Conservation (phyloP, 2,797 vertebrate genomes). For the Lacerta viridis region DNA sequence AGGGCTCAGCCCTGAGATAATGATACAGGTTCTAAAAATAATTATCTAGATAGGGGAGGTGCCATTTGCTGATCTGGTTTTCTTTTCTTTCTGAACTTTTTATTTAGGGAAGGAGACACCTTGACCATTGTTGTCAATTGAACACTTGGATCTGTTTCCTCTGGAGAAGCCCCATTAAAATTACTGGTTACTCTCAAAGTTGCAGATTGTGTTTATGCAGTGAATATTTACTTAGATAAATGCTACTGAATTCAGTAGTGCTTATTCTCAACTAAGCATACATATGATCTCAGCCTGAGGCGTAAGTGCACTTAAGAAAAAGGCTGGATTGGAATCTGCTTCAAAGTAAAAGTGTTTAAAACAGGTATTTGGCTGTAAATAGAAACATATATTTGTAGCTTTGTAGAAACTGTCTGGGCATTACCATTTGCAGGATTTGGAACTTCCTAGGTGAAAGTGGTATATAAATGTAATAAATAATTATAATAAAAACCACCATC, state of each 20-base stretch:
- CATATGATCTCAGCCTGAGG: not conserved
- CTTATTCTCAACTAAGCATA: not conserved
- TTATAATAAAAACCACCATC: too few relatives aligned
- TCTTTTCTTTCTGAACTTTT: not conserved
- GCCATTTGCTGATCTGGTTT: not conserved
- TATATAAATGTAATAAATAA: too few relatives aligned
- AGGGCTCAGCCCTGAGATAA: not conserved
- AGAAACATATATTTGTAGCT: too few relatives aligned
- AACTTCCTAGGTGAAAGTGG: not conserved
- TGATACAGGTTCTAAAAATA: slow-evolving; percentile 28
- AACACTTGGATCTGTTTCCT: not conserved
- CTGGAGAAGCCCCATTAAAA: not conserved
- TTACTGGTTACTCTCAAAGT: not conserved
- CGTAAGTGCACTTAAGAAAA: not conserved
- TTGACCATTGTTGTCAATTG: not conserved
- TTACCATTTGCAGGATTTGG: not conserved
- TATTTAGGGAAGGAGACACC: not conserved
- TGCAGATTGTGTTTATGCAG: not conserved
- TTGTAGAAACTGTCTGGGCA: not conserved
- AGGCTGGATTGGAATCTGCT: not conserved
- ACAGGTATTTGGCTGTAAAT: not conserved
- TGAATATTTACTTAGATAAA: not conserved
- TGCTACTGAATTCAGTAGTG: not conserved
- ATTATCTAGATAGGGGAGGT: not conserved
- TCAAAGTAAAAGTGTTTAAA: not conserved